Conservation (phyloP, 1,140 invertebrate species). For the Hetaerina americana region DNA sequence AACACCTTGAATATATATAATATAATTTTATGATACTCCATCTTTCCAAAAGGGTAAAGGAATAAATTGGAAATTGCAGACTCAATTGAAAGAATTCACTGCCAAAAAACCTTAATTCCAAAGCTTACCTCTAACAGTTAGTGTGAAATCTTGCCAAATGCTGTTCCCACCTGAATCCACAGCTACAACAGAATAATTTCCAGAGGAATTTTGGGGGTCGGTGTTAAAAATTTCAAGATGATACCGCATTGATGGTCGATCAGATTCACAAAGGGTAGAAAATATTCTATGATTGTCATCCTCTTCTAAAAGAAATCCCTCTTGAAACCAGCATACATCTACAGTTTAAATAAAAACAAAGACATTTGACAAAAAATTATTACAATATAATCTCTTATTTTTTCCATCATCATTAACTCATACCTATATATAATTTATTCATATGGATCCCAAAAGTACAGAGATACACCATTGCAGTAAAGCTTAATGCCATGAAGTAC, state of each 20-base stretch:
- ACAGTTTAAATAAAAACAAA: no score
- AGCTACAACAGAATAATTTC: constrained; percentile 1
- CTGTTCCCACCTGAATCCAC: constrained; percentile 2
- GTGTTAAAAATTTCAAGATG: constrained; percentile 4
- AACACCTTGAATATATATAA: no score
- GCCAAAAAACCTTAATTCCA: no score
- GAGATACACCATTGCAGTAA: no score
- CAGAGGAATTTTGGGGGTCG: background rate
- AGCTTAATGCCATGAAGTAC: no score
- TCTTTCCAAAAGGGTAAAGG: no score
- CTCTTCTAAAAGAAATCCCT: background rate
- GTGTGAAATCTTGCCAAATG: constrained; percentile 10
- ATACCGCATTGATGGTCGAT: background rate
- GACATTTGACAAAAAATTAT: background rate
- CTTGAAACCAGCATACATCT: constrained; percentile 13
- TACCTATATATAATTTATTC: no score
- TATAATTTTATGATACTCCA: no score
- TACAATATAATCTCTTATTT: background rate
- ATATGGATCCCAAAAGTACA: no score
- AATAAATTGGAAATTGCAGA: no score
- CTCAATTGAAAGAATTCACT: background rate
- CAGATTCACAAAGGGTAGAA: background rate
- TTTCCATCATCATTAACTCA: no score
- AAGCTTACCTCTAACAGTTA: constrained; percentile 3
- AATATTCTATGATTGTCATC: constrained; percentile 3